Conservation (phyloP, 2,113 vertebrate species). For the Rhineura floridana region DNA sequence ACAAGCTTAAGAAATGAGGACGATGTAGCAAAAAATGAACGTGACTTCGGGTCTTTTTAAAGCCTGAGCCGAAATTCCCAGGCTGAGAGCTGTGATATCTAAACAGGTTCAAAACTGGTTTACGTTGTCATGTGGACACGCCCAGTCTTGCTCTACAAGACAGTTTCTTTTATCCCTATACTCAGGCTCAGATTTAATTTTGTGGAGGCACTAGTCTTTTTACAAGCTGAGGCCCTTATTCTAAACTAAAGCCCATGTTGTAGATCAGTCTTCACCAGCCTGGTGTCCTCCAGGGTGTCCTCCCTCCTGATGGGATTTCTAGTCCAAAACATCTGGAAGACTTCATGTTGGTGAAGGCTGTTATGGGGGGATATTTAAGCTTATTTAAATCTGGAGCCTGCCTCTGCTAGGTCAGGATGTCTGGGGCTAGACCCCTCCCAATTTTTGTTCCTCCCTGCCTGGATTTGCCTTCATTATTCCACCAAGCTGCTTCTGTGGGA, state of each 20-base stretch:
- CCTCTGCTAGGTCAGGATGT: background rate
- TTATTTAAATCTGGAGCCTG: background rate
- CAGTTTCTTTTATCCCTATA: background rate
- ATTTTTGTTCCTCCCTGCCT: too few species aligned
- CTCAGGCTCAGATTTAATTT: background rate
- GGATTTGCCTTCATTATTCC: too few species aligned
- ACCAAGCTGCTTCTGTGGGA: too few species aligned
- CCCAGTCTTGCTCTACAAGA: background rate
- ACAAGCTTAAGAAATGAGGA: slow-evolving; percentile 40
- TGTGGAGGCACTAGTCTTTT: background rate
- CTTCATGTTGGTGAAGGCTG: too few species aligned
- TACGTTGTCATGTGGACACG: background rate
- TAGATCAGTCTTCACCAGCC: background rate
- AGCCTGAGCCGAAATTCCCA: background rate
- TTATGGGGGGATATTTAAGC: too few species aligned
- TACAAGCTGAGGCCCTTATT: background rate
- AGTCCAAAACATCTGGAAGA: too few species aligned
- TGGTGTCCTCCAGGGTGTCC: too few species aligned
- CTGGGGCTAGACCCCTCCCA: background rate
- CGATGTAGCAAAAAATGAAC: background rate
- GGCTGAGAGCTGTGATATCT: background rate
- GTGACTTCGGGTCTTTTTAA: background rate
- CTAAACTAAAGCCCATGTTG: background rate
- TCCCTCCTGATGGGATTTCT: too few species aligned
- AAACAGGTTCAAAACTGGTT: background rate